Conservation (phyloP, 23 tunicate species). For the Aplidium turbinatum region DNA sequence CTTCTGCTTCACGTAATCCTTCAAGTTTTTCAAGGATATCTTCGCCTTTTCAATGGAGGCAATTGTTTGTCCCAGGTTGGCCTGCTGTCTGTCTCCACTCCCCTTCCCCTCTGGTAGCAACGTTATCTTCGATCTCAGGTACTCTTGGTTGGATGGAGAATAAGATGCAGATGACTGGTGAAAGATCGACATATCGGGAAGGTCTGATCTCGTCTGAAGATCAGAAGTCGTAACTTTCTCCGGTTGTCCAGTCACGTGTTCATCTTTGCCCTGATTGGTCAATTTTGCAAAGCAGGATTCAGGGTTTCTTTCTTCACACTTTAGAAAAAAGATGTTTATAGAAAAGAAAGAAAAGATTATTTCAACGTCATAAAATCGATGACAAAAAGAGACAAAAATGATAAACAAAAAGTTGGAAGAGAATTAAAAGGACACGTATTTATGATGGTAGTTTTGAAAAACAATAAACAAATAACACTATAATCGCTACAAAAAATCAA, state of each 20-base stretch:
- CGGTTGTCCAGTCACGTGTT: not conserved
- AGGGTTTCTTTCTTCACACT: too few relatives aligned
- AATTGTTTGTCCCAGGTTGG: conserved; percentile 45
- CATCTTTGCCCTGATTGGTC: not conserved
- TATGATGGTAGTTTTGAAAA: too few relatives aligned
- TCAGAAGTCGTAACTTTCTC: not conserved
- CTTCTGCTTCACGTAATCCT: conserved; percentile 36
- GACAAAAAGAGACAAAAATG: too few relatives aligned
- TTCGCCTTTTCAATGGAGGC: conserved; percentile 54
- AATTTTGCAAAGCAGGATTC: not conserved
- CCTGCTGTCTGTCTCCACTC: conserved; percentile 3
- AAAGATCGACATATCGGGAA: not conserved
- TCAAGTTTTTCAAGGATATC: conserved; percentile 40
- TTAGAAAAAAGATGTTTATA: too few relatives aligned
- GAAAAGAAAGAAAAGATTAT: too few relatives aligned
- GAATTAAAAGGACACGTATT: too few relatives aligned
- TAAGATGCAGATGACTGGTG: conserved; percentile 3
- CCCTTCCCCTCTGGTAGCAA: not conserved
- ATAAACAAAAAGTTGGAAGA: too few relatives aligned
- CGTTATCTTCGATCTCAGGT: conserved; percentile 14
- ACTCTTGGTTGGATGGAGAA: conserved; percentile 27
- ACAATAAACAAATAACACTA: too few relatives aligned
- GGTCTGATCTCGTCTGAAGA: not conserved
- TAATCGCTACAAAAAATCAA: too few relatives aligned
- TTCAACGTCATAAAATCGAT: too few relatives aligned